phyloP scores from a whole-genome alignment of 2,888 invertebrate species.

The Anaspis maculata region DNA sequence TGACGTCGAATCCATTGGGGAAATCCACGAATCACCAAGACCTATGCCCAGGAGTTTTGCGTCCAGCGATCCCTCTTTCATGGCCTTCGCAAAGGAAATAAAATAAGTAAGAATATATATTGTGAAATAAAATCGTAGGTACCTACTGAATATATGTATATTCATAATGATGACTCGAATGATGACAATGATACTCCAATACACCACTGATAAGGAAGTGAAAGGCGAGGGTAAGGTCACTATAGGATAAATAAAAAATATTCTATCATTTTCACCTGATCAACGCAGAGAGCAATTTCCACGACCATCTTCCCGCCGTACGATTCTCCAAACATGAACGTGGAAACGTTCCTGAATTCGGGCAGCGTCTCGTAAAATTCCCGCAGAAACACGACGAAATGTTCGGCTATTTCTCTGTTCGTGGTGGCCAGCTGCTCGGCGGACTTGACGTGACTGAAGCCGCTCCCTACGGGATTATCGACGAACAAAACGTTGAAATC shows the following conservation, averaged over 20 bases:
- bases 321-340: slow-evolving; percentile 81
- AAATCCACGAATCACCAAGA: slow-evolving; percentile 84
- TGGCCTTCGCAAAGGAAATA: too few species aligned
- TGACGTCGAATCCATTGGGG: slow-evolving; percentile 72
- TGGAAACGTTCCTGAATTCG: slow-evolving; percentile 62
- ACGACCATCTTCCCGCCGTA: slow-evolving; percentile 90
- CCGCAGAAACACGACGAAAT: slow-evolving; percentile 64
- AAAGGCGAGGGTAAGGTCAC: too few species aligned
- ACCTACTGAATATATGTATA: too few species aligned
- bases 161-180: too few species aligned
- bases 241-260: too few species aligned
- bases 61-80: slow-evolving; percentile 7
- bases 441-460: slow-evolving; percentile 71
- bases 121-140: too few species aligned
- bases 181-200: too few species aligned
- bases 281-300: slow-evolving; percentile 56
- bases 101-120: too few species aligned
- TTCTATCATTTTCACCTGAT: too few species aligned
- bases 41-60: slow-evolving; percentile 52
- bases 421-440: slow-evolving; percentile 44
- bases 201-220: too few species aligned
- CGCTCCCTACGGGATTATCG: slow-evolving; percentile 83
- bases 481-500: slow-evolving; percentile 66
- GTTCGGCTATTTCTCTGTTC: slow-evolving; percentile 58
- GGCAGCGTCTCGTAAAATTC: slow-evolving; percentile 54